Evolutionary conservation across 1,140 invertebrate genomes (phyloP), one percentile per base, ranked within the genome.

Genomic region (Trichonephila inaurata): DNA sequence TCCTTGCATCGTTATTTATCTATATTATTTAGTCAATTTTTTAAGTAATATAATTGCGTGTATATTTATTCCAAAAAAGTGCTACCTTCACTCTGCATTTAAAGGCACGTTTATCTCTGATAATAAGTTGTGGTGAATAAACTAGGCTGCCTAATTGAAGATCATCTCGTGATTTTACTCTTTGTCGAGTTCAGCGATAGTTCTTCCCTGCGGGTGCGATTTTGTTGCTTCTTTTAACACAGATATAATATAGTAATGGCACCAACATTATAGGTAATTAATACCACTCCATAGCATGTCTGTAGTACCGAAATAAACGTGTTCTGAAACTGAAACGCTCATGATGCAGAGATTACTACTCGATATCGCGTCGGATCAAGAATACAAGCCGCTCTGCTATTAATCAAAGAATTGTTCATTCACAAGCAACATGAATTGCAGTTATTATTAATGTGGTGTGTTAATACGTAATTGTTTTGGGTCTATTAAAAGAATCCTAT

Each of bases 361-460:
- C 12, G 72, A 19, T 77, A 77, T 77, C 28, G 6, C 72, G 33
- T 33, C 28, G 18, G 72, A 28, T 77, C 28, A 40, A 28, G 28
- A 77, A 77, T 18, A 16, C 14, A 69, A 77, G 72, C 33, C 33
- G 18, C 4, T 19, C 4, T 19, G 72, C 72, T 77, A 33, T 77
- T 77, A 77, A 77, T 77, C 72, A 40, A 77, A 77, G 24, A 77
- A 33, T 77, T 77, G 72, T 77, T 77, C 33, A 77, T 12, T 69
- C 66, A 28, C 4, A 18, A 7, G 18, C 28, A 40, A 77, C 28
- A 18, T 33, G 33, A 77, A 77, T 77, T 28, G 33, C 72, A 33
- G 33, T 40, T 77, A 77, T 77, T 77, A 77, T 77, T 77, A 18
- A 77, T 18, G 72, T 19, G 7, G 66, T 69, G 66, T 33, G 72